A percentile compares a stretch with the other conserved stretches of the same genome.
Conservation (phyloP, 2,113 vertebrate species). For the Athene cunicularia region DNA sequence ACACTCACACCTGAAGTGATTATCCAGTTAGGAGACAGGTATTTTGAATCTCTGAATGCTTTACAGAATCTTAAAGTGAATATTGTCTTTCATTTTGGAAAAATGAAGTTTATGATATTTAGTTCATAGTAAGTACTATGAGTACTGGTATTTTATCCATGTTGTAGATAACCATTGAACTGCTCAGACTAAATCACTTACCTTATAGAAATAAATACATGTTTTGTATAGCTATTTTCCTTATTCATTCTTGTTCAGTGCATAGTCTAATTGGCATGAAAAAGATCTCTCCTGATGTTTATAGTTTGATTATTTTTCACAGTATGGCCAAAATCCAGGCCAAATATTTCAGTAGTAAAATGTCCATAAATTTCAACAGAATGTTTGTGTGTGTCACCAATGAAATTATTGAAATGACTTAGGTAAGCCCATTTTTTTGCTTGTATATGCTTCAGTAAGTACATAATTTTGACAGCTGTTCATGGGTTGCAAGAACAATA, state of each 20-base stretch:
- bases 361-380: neutral
- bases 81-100: neutral
- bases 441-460: neutral
- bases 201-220: neutral
- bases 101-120: neutral
- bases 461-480: neutral
- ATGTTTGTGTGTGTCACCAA: neutral
- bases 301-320: neutral
- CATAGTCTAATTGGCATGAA: neutral
- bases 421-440: neutral
- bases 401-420: neutral
- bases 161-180: neutral
- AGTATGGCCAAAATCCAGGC: neutral
- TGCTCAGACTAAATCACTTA: conserved; percentile 28
- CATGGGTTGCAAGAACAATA: neutral
- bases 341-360: neutral
- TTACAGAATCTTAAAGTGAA: neutral
- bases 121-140: neutral
- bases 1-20: neutral
- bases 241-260: neutral
- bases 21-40: neutral
- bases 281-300: neutral
- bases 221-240: neutral
- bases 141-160: neutral
- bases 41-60: neutral